A percentile compares a stretch with the other conserved stretches of the same genome.
Evolutionary conservation across 2,888 invertebrate genomes (phyloP).

Genomic region (Lysandra bellargus): DNA sequence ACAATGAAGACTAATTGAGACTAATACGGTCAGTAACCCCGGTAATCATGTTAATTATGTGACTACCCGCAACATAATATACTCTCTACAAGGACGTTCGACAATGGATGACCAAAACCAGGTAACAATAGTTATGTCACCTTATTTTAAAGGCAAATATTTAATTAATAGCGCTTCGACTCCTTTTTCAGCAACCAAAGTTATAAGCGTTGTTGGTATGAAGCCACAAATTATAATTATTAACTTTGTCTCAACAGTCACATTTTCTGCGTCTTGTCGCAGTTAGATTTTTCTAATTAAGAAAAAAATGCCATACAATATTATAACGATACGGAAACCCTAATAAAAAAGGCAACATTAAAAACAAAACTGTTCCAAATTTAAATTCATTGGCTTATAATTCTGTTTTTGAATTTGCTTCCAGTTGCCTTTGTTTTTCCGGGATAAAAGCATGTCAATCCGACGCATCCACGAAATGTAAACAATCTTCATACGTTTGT

Average conservation of each 20-base stretch:
- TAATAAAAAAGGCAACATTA: neutral
- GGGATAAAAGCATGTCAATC: constrained; percentile 1
- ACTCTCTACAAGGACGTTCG: constrained; percentile 13
- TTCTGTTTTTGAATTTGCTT: neutral
- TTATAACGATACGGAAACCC: neutral
- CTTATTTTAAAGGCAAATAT: neutral
- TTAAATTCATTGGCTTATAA: neutral
- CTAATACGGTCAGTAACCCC: constrained; percentile 16
- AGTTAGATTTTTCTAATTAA: neutral
- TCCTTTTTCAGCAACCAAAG: neutral
- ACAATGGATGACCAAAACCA: constrained; percentile 6
- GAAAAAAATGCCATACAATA: neutral
- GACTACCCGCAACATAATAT: neutral
- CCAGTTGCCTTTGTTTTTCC: neutral
- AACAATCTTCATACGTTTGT: neutral
- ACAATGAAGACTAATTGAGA: constrained; percentile 23
- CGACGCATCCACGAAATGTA: neutral
- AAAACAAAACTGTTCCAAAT: neutral
- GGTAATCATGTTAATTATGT: neutral
- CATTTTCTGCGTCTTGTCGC: no score
- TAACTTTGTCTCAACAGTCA: no score
- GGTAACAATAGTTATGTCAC: constrained; percentile 15
- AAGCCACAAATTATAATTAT: neutral
- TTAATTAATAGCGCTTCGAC: neutral
- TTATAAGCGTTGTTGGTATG: neutral